Evolutionary conservation across 2,888 invertebrate genomes (phyloP).

Genomic region (Crossocerus cetratus): DNA sequence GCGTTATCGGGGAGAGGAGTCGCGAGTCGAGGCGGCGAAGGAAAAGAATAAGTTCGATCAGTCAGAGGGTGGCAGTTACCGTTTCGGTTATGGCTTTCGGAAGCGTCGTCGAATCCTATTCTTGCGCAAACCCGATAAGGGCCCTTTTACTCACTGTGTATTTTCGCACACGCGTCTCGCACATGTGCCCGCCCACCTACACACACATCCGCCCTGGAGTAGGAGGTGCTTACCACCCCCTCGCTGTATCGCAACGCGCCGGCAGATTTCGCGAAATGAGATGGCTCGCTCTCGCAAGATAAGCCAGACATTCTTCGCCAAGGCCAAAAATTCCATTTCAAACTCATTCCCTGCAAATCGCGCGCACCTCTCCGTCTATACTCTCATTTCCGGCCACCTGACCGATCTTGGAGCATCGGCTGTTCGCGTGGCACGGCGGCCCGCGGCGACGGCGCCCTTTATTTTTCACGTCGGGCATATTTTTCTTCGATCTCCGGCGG

Average conservation of each 20-base stretch:
- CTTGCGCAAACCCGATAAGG: constrained; percentile 77
- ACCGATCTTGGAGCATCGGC: not conserved
- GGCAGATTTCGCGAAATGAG: not conserved
- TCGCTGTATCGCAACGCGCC: not conserved
- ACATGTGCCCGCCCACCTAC: constrained; percentile 14
- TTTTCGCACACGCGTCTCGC: constrained; percentile 63
- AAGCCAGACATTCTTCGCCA: too few relatives aligned
- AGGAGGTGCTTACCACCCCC: not conserved
- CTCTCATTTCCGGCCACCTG: not conserved
- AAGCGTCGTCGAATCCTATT: constrained; percentile 76
- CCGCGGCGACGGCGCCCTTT: constrained; percentile 16
- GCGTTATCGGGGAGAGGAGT: constrained; percentile 63
- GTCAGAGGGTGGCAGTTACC: constrained; percentile 76
- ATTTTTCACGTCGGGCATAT: constrained; percentile 61
- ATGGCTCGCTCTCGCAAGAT: not conserved
- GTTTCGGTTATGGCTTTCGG: constrained; percentile 78
- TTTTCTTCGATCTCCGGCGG: constrained; percentile 69
- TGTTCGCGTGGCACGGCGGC: not conserved
- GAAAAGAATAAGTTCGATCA: constrained; percentile 75
- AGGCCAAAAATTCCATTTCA: not conserved
- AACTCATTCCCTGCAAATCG: not conserved
- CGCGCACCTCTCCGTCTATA: not conserved
- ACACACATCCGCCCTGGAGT: not conserved
- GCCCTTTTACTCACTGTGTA: constrained; percentile 67
- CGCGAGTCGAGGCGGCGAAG: constrained; percentile 42